These are phyloP conservation scores for Nyctibius grandis DNA, from an alignment of 2,797 vertebrate genomes.

Conservation along the genomic window DNA sequence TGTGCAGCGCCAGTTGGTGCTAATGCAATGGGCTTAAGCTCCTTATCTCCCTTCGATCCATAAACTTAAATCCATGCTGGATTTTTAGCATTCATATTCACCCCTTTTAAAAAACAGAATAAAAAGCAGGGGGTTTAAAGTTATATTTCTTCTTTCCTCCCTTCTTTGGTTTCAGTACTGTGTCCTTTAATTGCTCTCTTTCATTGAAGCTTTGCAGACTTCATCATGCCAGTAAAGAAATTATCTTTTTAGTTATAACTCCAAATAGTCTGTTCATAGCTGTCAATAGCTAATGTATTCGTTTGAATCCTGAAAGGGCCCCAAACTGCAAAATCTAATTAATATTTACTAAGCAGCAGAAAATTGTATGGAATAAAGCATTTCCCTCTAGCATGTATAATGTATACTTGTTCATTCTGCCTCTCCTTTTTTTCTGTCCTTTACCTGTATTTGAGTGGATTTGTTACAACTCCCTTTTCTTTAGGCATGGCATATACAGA, in stretches of 20 bases:
- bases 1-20: neutral
- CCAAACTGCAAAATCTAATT: neutral
- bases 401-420: neutral
- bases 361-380: neutral
- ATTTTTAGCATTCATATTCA: neutral
- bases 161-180: neutral
- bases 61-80: neutral
- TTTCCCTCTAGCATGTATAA: neutral
- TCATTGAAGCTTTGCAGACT: neutral
- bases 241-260: neutral
- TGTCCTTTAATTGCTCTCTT: neutral
- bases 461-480: neutral
- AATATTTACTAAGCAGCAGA: constrained; percentile 7
- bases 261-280: neutral
- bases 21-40: neutral
- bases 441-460: neutral
- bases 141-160: neutral
- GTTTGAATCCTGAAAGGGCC: neutral
- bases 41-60: neutral
- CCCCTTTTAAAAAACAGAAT: neutral
- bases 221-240: neutral
- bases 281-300: neutral
- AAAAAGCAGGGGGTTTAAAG: neutral
- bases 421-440: neutral
- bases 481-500: neutral